Evolutionary conservation across 2,888 invertebrate species (phyloP).

Genomic region (Nomada lathburiana): DNA sequence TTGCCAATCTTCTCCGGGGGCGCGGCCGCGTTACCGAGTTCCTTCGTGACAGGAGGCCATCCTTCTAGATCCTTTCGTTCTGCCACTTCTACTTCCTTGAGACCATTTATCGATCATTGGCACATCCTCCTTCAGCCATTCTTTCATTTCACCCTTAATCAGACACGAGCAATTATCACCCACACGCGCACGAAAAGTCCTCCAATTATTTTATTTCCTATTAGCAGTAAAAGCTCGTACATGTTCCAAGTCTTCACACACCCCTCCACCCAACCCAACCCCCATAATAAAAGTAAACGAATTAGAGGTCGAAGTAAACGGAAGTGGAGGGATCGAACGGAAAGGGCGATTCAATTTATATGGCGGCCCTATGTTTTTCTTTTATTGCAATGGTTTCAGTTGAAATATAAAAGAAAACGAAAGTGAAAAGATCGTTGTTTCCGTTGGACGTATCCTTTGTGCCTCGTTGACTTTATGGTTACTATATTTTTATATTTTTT

Average conservation of each 20-base stretch:
- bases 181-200: background rate
- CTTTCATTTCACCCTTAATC: constrained; percentile 4
- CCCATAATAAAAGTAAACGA: constrained; percentile 60
- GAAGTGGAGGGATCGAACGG: constrained; percentile 17
- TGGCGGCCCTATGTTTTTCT: constrained; percentile 31
- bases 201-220: constrained; percentile 19
- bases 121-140: background rate
- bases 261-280: background rate
- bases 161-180: background rate
- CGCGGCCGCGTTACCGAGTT: constrained; percentile 64
- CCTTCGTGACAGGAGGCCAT: constrained; percentile 60
- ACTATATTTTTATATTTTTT: constrained; percentile 16
- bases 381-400: constrained; percentile 47
- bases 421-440: constrained; percentile 40
- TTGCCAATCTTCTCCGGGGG: constrained; percentile 79
- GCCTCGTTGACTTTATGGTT: constrained; percentile 31
- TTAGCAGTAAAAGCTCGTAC: constrained; percentile 2
- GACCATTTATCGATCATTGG: constrained; percentile 50
- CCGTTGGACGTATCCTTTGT: constrained; percentile 49
- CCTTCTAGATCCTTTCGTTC: constrained; percentile 44
- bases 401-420: constrained; percentile 43
- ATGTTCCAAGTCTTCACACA: background rate
- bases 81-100: background rate
- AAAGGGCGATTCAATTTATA: constrained; percentile 66
- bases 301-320: constrained; percentile 40